Evolutionary conservation across 2,113 vertebrate species (phyloP), one percentile per base, ranked within the genome.

Genomic region (Ceyx margarethae): DNA sequence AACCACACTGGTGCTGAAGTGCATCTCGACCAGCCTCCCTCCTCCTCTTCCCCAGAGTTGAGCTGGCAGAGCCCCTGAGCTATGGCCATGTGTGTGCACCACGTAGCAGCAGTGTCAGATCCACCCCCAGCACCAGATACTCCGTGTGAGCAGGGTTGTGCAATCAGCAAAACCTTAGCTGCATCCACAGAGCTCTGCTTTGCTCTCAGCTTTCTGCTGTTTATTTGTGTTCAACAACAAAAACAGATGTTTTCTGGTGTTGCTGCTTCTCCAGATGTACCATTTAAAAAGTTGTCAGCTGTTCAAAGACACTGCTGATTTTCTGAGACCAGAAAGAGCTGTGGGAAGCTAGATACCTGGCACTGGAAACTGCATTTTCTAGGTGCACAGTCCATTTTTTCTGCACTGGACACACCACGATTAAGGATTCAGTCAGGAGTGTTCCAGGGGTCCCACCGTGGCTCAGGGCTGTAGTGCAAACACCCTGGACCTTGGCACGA

Each of bases 201-300:
- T 20, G 53, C 92, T 86, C 31, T 56, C 93, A 89, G 62, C 79
- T 95, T 89, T 72, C 72, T 17, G 48, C 85, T 96, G 73, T 97
- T 96, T 96, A 92, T 97, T 95, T 94, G 94, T 90, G 72, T 92
- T 85, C 53, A 92, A 95, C 91, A 93, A 95, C 65, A 85, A 94
- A 97, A 97, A 94, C 95, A 97, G 94, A 96, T 95, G 88, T 89
- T 90, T 93, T 94, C 54, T 88, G 71, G 87, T 91, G 94, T 11
- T 87, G 93, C 40, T 78, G 81, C 66, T 58, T 89, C 90, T 88
- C 94, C 97, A 97, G 96, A 95, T 92, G 93, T 81, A 83, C 64
- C 81, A 35, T 75, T 94, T 71, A 81, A 95, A 94, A 74, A 5
- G 28, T 72, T 71, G 82, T 95, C 91, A 89, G 87, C 84, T 94